Evolutionary conservation across 2,113 vertebrate species (phyloP).

Genomic region (Hippoglossus stenolepis): DNA sequence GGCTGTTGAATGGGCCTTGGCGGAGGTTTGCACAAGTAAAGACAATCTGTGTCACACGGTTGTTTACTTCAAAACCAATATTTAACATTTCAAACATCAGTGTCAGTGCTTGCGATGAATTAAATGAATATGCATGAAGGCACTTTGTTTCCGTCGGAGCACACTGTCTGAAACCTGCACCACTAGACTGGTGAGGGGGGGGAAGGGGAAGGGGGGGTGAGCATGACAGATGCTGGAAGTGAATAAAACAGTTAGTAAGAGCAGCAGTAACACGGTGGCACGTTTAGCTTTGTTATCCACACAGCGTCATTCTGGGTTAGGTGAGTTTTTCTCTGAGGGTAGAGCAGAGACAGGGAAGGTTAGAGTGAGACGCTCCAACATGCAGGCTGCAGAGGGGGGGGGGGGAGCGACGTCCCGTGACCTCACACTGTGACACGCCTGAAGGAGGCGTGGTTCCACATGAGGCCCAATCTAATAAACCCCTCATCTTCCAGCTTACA

Average conservation of each 20-base stretch:
- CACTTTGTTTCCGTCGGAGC: conserved; percentile 37
- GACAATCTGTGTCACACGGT: neutral
- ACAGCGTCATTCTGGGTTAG: conserved; percentile 61
- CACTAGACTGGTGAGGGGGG: conserved; percentile 15
- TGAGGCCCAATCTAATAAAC: neutral
- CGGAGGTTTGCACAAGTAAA: neutral
- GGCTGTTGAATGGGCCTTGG: too few relatives aligned
- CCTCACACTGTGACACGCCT: conserved; percentile 2
- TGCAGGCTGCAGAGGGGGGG: conserved; percentile 35
- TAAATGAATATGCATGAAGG: conserved; percentile 49
- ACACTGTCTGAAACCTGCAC: conserved; percentile 3
- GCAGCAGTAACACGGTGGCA: conserved; percentile 30
- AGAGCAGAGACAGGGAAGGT: conserved; percentile 62
- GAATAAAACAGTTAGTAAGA: conserved; percentile 67
- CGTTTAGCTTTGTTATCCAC: conserved; percentile 43
- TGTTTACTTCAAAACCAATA: neutral
- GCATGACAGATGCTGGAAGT: conserved; percentile 56
- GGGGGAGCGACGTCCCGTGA: neutral
- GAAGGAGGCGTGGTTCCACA: conserved; percentile 12
- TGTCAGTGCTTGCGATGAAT: conserved; percentile 42
- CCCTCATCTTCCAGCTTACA: conserved; percentile 15
- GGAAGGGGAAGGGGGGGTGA: neutral
- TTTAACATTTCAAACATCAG: conserved; percentile 37
- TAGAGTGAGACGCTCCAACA: conserved; percentile 39
- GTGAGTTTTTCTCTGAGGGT: conserved; percentile 58